Percentiles rank a stretch among this genome's conserved stretches.
Conservation (phyloP, 2,797 vertebrate species). For the Bovichtus variegatus region DNA sequence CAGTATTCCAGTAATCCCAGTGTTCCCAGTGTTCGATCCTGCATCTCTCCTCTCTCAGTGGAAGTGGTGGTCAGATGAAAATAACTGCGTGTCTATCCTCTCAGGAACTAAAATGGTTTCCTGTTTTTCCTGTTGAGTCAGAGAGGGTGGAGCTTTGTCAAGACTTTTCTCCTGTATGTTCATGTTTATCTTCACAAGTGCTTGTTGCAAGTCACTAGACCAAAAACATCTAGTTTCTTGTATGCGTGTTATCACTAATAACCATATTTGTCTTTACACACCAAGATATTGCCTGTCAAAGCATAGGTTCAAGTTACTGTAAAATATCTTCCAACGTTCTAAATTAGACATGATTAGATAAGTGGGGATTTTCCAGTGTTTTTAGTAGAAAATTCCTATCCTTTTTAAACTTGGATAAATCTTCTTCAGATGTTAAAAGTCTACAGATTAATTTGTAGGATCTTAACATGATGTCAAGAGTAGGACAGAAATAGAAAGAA, state of each 20-base stretch:
- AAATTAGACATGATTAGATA: no score
- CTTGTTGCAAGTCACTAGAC: neutral
- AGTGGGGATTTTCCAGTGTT: no score
- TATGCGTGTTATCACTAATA: neutral
- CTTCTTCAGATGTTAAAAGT: no score
- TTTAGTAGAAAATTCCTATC: no score
- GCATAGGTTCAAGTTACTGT: neutral
- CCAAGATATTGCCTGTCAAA: neutral
- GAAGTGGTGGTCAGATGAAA: neutral
- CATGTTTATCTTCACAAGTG: neutral
- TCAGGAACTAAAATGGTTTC: conserved; percentile 14
- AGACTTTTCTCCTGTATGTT: neutral
- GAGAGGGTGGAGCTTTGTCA: conserved; percentile 38
- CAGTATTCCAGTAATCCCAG: conserved; percentile 8
- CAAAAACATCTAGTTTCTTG: neutral
- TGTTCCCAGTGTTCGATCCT: neutral
- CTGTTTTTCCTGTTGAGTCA: conserved; percentile 13
- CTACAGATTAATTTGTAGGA: neutral
- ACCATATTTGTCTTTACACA: neutral
- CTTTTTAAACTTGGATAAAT: no score
- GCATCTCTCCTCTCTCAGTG: neutral
- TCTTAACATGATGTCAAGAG: neutral
- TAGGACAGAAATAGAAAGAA: neutral
- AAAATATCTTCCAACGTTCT: neutral
- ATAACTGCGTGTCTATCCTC: neutral